Evolutionary conservation across 2,113 vertebrate species (phyloP).

Genomic region (Neolamprologus falcicula): DNA sequence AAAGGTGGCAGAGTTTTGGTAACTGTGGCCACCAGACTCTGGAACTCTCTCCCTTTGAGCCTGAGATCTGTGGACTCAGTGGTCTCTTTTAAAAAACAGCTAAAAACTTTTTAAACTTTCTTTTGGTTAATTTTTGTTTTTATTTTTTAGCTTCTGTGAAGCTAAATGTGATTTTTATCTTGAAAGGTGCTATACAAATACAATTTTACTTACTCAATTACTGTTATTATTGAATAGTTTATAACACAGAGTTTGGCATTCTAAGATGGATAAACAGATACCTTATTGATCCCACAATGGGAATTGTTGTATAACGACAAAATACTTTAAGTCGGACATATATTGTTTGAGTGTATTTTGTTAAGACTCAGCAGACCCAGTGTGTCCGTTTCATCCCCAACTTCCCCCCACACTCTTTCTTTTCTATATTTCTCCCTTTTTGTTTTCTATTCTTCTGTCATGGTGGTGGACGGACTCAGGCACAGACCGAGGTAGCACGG

Average conservation of each 20-base stretch:
- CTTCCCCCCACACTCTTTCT: neutral
- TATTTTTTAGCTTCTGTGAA: neutral
- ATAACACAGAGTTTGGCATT: neutral
- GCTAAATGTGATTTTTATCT: neutral
- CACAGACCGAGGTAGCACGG: no score
- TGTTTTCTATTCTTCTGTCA: neutral
- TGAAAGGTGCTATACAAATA: neutral
- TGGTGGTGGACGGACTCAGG: no score
- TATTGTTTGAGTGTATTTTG: neutral
- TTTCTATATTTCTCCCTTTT: fast-evolving
- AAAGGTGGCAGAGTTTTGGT: neutral
- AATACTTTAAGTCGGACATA: neutral
- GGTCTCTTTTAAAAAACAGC: neutral
- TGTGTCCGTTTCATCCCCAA: neutral
- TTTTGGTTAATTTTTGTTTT: neutral
- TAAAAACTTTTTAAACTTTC: neutral
- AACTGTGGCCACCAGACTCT: neutral
- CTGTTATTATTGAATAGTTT: neutral
- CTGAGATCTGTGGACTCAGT: neutral
- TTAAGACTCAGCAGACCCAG: neutral
- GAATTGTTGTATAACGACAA: neutral
- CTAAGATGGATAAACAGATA: neutral
- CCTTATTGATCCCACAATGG: neutral
- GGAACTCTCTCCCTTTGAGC: neutral
- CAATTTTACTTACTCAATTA: neutral